Percentiles rank a stretch among this genome's conserved stretches.
phyloP scores from a whole-genome alignment of 1,140 invertebrate genomes.

The Cyclina sinensis region DNA sequence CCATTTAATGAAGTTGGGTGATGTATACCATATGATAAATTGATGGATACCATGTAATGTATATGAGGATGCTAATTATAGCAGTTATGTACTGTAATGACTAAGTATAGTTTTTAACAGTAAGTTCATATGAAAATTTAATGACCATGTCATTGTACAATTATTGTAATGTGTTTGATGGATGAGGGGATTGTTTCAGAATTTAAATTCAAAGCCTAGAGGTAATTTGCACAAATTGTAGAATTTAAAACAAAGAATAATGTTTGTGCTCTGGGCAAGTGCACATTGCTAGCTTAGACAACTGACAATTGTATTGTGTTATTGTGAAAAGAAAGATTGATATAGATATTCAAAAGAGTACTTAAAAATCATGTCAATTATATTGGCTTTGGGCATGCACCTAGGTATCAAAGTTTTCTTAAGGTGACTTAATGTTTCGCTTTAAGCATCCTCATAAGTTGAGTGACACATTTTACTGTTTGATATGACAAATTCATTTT shows the following conservation, averaged over 20 bases:
- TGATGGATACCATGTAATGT: too few relatives aligned
- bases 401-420: neutral
- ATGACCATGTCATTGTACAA: too few relatives aligned
- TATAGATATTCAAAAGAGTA: neutral
- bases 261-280: neutral
- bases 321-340: neutral
- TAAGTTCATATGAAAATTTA: too few relatives aligned
- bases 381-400: neutral
- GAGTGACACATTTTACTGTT: neutral
- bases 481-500: too few relatives aligned
- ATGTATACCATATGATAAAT: too few relatives aligned
- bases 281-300: neutral
- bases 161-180: neutral
- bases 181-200: neutral
- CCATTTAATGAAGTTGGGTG: too few relatives aligned
- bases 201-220: neutral
- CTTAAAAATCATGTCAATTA: neutral
- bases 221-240: neutral
- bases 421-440: neutral
- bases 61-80: too few relatives aligned
- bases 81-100: too few relatives aligned
- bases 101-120: too few relatives aligned
- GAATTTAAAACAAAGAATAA: too few relatives aligned
- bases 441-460: neutral
- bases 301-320: neutral